phyloP scores from a whole-genome alignment of 1,140 invertebrate species.

The Elymnias hypermnestra region DNA sequence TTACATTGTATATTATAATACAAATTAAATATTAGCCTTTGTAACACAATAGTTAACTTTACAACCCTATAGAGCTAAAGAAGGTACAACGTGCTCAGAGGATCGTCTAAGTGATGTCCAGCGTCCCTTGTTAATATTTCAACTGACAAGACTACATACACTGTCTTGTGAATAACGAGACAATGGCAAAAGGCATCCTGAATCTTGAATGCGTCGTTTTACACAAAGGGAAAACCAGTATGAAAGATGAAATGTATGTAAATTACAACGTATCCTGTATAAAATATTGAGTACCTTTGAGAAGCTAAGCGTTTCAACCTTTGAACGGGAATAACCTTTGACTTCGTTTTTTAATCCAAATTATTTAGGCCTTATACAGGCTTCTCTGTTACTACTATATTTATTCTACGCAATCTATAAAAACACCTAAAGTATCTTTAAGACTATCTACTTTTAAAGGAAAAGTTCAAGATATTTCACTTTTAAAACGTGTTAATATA shows the following conservation, averaged over 20 bases:
- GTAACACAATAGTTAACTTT: too few species aligned
- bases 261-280: slow-evolving; percentile 1
- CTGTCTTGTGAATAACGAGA: background rate
- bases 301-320: background rate
- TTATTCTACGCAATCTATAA: too few species aligned
- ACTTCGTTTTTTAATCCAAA: background rate
- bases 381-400: too few species aligned
- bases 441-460: too few species aligned
- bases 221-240: slow-evolving; percentile 2
- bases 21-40: too few species aligned
- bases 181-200: slow-evolving; percentile 5
- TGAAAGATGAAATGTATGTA: slow-evolving; percentile 3
- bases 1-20: too few species aligned
- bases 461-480: too few species aligned
- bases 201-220: slow-evolving; percentile 2
- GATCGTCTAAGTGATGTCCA: background rate
- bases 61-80: too few species aligned
- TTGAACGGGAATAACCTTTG: background rate
- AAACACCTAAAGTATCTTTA: too few species aligned
- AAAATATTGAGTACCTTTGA: background rate
- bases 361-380: background rate
- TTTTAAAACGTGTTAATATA: too few species aligned
- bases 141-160: background rate
- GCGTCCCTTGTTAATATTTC: background rate
- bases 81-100: background rate